Evolutionary conservation across 2,888 invertebrate species (phyloP), one percentile per base, ranked within the genome.

Genomic region (Luperina nickerlii): DNA sequence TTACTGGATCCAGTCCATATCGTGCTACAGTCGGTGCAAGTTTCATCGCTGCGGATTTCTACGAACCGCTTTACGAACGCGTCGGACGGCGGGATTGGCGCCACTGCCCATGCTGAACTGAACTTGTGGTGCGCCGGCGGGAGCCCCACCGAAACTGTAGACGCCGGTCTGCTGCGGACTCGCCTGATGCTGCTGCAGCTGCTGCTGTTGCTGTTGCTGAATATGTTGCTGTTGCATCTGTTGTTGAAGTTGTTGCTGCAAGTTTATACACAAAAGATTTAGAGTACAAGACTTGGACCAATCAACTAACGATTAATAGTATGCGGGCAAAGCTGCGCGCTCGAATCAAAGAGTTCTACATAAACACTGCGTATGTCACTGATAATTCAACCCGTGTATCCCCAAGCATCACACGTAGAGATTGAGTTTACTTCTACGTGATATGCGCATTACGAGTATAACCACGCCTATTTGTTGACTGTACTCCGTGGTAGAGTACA

Each of bases 51-150:
- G 94, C 13, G 91, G 90, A 67, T 92, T 94, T 66, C 95, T 90
- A n/a, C 96, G 94, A 7, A 95, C 92, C 0, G 95, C 96, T 79
- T 94, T 95, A 78, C 95, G 92, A 51, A 96, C 87, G 74, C 95
- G 94, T 0, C 96, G 92, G 57, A 83, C 81, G 66, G 83, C 65
- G 92, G 93, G 63, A 92, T 87, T 89, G 60, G 87, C 82, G 38
- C 87, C 93, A 75, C 92, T 95, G 80, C 96, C 96, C 90, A 96
- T 94, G 84, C 86, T 94, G 89, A 96, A 96, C 86, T 95, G 95
- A n/a, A 95, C 92, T 38, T 92, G 93, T 2, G 92, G 88, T 6
- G 87, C 65, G 32, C 84, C 90, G 76, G 85, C 85, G 88, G 85
- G 85, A 87, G 85, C 71, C 48, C 88, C 90, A 63, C 92, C 92